These are phyloP conservation scores for Microchrysa polita DNA, from an alignment of 2,888 invertebrate genomes.

Conservation along the genomic window DNA sequence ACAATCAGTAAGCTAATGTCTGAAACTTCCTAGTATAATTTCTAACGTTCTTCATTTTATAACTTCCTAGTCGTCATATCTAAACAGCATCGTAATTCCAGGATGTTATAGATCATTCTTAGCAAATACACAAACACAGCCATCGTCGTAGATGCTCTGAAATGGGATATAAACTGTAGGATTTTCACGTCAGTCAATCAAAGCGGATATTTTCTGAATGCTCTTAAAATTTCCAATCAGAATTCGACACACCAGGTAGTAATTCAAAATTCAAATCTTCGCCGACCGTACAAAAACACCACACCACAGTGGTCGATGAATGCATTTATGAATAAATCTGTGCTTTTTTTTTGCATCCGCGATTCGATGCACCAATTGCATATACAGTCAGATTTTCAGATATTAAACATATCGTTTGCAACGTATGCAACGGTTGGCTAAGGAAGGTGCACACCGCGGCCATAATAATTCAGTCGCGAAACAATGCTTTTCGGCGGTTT, in stretches of 20 bases:
- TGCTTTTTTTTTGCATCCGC: constrained; percentile 13
- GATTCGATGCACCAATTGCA: constrained; percentile 13
- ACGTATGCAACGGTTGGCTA: neutral
- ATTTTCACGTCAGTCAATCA: too few species aligned
- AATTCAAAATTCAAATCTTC: constrained; percentile 15
- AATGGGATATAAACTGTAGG: too few species aligned
- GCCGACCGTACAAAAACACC: neutral
- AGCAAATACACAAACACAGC: too few species aligned
- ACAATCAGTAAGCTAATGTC: too few species aligned
- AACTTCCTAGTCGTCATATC: too few species aligned
- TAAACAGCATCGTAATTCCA: too few species aligned
- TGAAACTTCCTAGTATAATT: too few species aligned
- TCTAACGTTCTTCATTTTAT: too few species aligned
- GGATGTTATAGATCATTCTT: too few species aligned
- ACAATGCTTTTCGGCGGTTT: constrained; percentile 35
- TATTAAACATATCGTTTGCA: constrained; percentile 26
- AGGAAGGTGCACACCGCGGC: neutral
- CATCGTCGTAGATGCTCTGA: too few species aligned
- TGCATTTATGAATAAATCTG: constrained; percentile 27
- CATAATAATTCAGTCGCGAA: constrained; percentile 11
- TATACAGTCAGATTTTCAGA: constrained; percentile 12
- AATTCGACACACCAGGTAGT: too few species aligned
- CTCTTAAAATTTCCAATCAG: neutral
- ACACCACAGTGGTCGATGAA: constrained; percentile 24
- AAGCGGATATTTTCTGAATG: too few species aligned